A percentile compares a stretch with the other conserved stretches of the same genome.
phyloP scores from a whole-genome alignment of 1,140 invertebrate species.

The Cotesia vestalis region DNA sequence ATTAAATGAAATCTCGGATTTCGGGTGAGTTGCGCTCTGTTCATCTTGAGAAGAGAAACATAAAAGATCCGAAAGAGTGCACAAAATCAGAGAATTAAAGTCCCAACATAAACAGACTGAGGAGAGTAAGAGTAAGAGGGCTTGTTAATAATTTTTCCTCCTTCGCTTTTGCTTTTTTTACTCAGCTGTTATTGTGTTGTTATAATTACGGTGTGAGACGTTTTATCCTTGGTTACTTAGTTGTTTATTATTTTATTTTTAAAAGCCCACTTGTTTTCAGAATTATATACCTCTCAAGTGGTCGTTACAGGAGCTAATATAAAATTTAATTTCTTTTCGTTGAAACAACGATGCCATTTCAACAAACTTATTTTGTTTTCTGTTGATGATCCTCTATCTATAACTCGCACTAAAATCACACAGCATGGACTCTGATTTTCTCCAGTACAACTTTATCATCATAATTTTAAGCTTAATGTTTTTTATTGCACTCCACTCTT shows the following conservation, averaged over 20 bases:
- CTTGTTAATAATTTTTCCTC: neutral
- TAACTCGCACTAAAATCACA: neutral
- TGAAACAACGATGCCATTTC: constrained; percentile 39
- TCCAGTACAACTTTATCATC: neutral
- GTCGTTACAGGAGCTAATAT: constrained; percentile 33
- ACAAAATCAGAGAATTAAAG: constrained; percentile 10
- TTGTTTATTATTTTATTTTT: constrained; percentile 11
- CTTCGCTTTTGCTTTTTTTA: neutral
- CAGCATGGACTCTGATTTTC: neutral
- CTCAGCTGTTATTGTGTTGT: too few species aligned
- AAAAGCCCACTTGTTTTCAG: constrained; percentile 2
- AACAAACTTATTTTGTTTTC: too few species aligned
- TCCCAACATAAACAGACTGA: neutral
- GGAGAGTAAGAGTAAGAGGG: too few species aligned
- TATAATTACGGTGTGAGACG: neutral
- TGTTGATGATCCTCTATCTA: constrained; percentile 39
- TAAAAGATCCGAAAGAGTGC: neutral
- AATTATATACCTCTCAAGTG: constrained; percentile 19
- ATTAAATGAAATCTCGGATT: constrained; percentile 12
- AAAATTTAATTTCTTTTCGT: constrained; percentile 54
- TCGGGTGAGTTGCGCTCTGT: neutral
- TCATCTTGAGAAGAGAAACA: constrained; percentile 16
- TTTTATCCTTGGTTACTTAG: constrained; percentile 12
- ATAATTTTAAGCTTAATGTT: neutral
- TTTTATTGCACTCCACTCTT: neutral